phyloP scores from a whole-genome alignment of 2,113 vertebrate genomes.

The Orycteropus afer region DNA sequence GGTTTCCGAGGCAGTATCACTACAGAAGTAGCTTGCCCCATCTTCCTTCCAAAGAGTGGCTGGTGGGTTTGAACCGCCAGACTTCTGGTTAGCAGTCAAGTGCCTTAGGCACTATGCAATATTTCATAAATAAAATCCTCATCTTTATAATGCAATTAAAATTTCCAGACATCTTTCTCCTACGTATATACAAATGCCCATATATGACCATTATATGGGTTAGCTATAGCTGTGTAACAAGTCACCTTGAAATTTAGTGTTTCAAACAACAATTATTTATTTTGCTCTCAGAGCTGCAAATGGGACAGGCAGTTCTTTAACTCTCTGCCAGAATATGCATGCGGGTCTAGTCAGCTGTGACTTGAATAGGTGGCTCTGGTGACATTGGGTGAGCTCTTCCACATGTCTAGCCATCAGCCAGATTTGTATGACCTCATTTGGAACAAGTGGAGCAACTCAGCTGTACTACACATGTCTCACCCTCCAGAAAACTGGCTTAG shows the following conservation, averaged over 20 bases:
- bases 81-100: too few species aligned
- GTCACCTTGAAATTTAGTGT: neutral
- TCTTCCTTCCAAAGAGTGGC: too few species aligned
- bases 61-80: too few species aligned
- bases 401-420: neutral
- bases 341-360: neutral
- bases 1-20: too few species aligned
- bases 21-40: too few species aligned
- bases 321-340: neutral
- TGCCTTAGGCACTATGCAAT: too few species aligned
- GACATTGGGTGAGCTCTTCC: neutral
- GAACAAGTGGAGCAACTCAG: neutral
- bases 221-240: conserved; percentile 19
- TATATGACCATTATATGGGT: neutral
- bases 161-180: conserved; percentile 2
- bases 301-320: neutral
- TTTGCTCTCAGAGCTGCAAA: neutral
- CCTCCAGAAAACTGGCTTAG: neutral
- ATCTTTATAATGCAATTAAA: neutral
- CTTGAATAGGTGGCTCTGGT: neutral
- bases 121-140: neutral
- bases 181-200: neutral
- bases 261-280: neutral
- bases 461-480: neutral
- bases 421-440: neutral